Evolutionary conservation across 2,797 vertebrate genomes (phyloP), one percentile per base, ranked within the genome.

Genomic region (Bovichtus variegatus): DNA sequence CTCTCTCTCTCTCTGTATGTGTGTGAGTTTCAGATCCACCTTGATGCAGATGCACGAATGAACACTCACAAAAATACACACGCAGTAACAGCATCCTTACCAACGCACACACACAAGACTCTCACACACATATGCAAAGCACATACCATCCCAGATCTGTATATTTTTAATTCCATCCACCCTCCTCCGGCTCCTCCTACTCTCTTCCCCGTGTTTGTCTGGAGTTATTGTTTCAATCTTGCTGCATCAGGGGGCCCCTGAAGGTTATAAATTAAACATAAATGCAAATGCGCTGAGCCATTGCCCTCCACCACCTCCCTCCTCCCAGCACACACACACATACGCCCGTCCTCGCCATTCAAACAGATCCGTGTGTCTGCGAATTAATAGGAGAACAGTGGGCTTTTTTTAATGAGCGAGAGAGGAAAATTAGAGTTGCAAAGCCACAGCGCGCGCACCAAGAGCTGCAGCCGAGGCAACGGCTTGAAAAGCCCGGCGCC

Each of bases 201-300:
- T 87, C 89, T 92, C 91, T 90, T 91, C 83, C 74, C 84, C 40
- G 61, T 93, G 90, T 93, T 92, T 94, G 91, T 93, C 93, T 94
- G 93, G 92, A 94, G 93, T 94, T 94, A 93, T 94, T 94, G 92
- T 93, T 95, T 93, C 94, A 94, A 94, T 94, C 94, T 95, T 93
- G 91, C 94, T 95, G 93, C 93, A 95, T 96, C 94, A 95, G 93
- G 94, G 92, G 92, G 89, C 93, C 94, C 94, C 94, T 91, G 93
- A 93, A 94, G 90, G 95, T 95, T 95, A 95, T 96, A 96, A 96
- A 96, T 96, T 96, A 96, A 95, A 96, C 95, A 96, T 96, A 94
- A 93, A 96, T 96, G 95, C 94, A 95, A 96, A 96, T 95, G 93
- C 92, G 91, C 93, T 89, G 92, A 94, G 93, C 94, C 93, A 95